Evolutionary conservation across 1,140 invertebrate genomes (phyloP), one percentile per base, ranked within the genome.

Genomic region (Paraescarpia echinospica): DNA sequence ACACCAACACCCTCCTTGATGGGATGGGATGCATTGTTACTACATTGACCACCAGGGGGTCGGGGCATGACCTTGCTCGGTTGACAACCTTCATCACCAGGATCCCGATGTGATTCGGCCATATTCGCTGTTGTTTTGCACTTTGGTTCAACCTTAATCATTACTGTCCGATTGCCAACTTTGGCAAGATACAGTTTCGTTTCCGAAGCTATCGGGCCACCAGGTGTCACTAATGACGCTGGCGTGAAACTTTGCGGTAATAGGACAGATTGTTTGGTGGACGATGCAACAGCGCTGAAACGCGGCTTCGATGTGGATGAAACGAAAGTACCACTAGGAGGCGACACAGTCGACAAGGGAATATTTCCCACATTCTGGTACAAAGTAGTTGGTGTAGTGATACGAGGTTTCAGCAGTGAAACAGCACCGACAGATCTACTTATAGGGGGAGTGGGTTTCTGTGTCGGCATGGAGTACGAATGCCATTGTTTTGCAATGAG

Each of bases 81-180:
- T 12, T 41, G 41, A 41, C 41, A 41, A 41, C 12, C 12, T 41
- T 41, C 41, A 41, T 12, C 41, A 12, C 41, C 41, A 41, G 41
- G 41, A 6, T 41, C 41, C 12, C 41, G 41, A 41, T 41, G 12
- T 12, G 12, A 41, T 41, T 41, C 41, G 12, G 41, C 12, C 41
- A 12, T 41, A 41, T 4, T 6, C 4, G 4, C 27, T 77, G 59
- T 77, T 5, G 22, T 77, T 77, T 77, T 27, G 59, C 59, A 77
- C 59, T 77, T 77, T 18, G 90, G 90, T 90, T 90, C 90, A 33
- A 90, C 90, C 35, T 33, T 90, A 41, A 90, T 90, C 90, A 90
- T 34, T 4, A 90, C 90, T 22, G 90, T 90, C n/a, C n/a, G 18
- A 90, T 90, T 90, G 14, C 90, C 90, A 33, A 90, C 35, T 41